A percentile compares a stretch with the other conserved stretches of the same genome.
These are phyloP conservation scores for silkworm (Bombyx mori) DNA, from an alignment of 1,140 invertebrate species.

Conservation along the genomic window ASM3026992v2 NC_085121.1:6076001-6076500, in stretches of 20 bases:
- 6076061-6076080: slow-evolving; percentile 23
- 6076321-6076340: slow-evolving; percentile 8
- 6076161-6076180: slow-evolving; percentile 34
- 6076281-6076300: slow-evolving; percentile 13
- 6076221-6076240: neutral
- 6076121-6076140: slow-evolving; percentile 49
- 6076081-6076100: slow-evolving; percentile 13
- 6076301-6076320: slow-evolving; percentile 15
- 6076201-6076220: neutral
- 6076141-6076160: slow-evolving; percentile 12
- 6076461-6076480: slow-evolving; percentile 61
- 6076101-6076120: slow-evolving; percentile 37
- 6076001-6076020: slow-evolving; percentile 36
- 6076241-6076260: neutral
- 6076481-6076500: slow-evolving; percentile 62
- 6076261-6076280: slow-evolving; percentile 19
- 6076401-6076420: slow-evolving; percentile 45
- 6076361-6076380: slow-evolving; percentile 1
- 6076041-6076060: slow-evolving; percentile 17
- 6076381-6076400: slow-evolving; percentile 22
- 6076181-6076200: slow-evolving; percentile 8
- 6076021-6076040: slow-evolving; percentile 58
- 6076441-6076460: slow-evolving; percentile 60
- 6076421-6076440: slow-evolving; percentile 56
- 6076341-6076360: slow-evolving; percentile 2